Percentiles rank a stretch among this genome's conserved stretches.
Evolutionary conservation across 2,797 vertebrate species (phyloP).

Genomic region (Gadopsis marmoratus): DNA sequence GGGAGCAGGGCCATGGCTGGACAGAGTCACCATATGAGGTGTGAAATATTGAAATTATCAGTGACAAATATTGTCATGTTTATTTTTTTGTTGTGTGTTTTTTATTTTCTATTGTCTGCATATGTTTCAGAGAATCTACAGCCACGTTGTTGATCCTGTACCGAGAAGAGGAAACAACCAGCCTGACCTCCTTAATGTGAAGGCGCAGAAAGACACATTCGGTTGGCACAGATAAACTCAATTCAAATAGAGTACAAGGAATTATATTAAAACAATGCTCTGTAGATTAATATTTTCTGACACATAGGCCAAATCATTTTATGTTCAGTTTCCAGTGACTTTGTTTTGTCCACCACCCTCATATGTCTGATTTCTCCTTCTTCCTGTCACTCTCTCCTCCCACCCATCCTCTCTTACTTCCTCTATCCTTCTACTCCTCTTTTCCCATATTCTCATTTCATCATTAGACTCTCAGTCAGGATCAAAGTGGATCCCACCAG

Average conservation of each 20-base stretch:
- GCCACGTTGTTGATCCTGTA: constrained; percentile 57
- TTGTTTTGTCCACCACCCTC: constrained; percentile 37
- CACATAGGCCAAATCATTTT: constrained; percentile 16
- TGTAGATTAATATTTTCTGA: constrained; percentile 32
- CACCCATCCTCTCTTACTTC: constrained; percentile 27
- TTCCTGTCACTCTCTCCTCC: constrained; percentile 29
- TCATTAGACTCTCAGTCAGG: constrained; percentile 67
- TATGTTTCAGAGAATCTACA: constrained; percentile 74
- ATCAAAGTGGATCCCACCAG: constrained; percentile 76
- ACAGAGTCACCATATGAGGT: constrained; percentile 78
- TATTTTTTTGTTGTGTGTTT: background rate
- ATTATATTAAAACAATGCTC: constrained; percentile 14
- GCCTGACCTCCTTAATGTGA: constrained; percentile 72
- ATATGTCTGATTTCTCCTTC: constrained; percentile 38
- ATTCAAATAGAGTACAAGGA: constrained; percentile 22
- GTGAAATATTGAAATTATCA: background rate
- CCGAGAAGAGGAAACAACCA: constrained; percentile 70
- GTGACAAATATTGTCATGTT: background rate
- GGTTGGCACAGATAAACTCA: constrained; percentile 62
- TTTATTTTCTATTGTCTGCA: constrained; percentile 11
- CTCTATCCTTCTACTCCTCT: constrained; percentile 26
- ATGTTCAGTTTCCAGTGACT: background rate
- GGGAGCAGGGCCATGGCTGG: constrained; percentile 62
- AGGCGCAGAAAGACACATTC: constrained; percentile 66
- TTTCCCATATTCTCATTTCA: constrained; percentile 37